phyloP scores from a whole-genome alignment of 2,888 invertebrate genomes.

The Archaeoteleia sp. region DNA sequence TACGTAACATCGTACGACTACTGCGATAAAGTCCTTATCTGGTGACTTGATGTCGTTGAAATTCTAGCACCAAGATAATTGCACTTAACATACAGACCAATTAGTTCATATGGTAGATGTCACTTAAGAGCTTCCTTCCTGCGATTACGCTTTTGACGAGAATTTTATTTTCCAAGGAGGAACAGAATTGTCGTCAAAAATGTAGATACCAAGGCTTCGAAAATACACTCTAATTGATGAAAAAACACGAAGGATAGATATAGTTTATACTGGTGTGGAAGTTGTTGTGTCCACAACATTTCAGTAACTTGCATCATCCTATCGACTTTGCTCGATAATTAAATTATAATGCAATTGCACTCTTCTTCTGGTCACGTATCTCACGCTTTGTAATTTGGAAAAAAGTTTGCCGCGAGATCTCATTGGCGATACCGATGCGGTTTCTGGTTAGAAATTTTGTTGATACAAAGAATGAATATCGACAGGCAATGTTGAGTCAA shows the following conservation, averaged over 20 bases:
- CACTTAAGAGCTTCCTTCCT: neutral
- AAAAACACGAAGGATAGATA: constrained; percentile 13
- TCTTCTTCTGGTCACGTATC: constrained; percentile 4
- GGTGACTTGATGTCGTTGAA: constrained; percentile 2
- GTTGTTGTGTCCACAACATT: too few species aligned
- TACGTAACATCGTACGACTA: constrained; percentile 6
- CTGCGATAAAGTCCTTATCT: constrained; percentile 13
- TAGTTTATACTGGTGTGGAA: neutral
- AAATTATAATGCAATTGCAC: constrained; percentile 3
- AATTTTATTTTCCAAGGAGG: constrained; percentile 8
- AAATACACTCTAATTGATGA: neutral
- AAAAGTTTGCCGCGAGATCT: constrained; percentile 17
- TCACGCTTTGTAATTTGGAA: constrained; percentile 6
- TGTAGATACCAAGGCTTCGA: neutral
- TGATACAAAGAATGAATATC: constrained; percentile 50
- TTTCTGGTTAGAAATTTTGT: constrained; percentile 45
- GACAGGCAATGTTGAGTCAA: constrained; percentile 46
- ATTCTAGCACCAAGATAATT: constrained; percentile 6
- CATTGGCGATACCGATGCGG: constrained; percentile 16
- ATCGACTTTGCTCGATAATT: too few species aligned
- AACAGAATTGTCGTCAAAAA: neutral
- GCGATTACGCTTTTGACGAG: neutral
- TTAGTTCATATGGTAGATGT: constrained; percentile 1
- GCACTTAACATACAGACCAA: constrained; percentile 4
- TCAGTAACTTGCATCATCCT: too few species aligned